Evolutionary conservation across 2,797 vertebrate species (phyloP).

Genomic region (Heterohyrax brucei): DNA sequence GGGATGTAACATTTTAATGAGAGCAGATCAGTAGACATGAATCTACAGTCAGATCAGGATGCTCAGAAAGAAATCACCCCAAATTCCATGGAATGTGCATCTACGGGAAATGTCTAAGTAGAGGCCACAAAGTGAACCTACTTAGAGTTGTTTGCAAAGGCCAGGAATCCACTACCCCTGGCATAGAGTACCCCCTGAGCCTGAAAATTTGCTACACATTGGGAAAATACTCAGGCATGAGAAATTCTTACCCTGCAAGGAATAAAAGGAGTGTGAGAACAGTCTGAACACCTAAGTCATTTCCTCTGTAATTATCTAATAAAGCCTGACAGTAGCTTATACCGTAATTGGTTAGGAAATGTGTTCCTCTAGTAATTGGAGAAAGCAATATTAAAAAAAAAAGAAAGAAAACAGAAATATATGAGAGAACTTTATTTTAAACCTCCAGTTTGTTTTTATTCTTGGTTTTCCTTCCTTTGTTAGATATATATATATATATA

Average conservation of each 20-base stretch:
- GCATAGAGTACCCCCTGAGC: slow-evolving; percentile 86
- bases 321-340: neutral
- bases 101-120: slow-evolving; percentile 72
- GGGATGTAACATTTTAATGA: neutral
- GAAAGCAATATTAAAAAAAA: slow-evolving; percentile 61
- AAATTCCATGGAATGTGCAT: slow-evolving; percentile 58
- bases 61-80: neutral
- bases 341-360: neutral
- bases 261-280: no score
- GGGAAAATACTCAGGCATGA: slow-evolving; percentile 83
- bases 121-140: slow-evolving; percentile 86
- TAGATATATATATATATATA: no score
- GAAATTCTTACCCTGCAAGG: neutral
- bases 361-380: neutral
- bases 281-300: neutral
- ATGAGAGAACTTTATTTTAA: neutral
- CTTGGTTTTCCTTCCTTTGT: neutral
- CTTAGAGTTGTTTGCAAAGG: slow-evolving; percentile 87
- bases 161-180: slow-evolving; percentile 89
- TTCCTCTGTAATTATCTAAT: neutral
- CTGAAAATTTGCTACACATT: slow-evolving; percentile 86
- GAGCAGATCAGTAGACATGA: neutral
- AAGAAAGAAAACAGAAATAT: slow-evolving; percentile 56
- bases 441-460: neutral
- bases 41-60: neutral